Evolutionary conservation across 92 coral and sea anemone genomes (phyloP).

Genomic region (Porites rus): DNA sequence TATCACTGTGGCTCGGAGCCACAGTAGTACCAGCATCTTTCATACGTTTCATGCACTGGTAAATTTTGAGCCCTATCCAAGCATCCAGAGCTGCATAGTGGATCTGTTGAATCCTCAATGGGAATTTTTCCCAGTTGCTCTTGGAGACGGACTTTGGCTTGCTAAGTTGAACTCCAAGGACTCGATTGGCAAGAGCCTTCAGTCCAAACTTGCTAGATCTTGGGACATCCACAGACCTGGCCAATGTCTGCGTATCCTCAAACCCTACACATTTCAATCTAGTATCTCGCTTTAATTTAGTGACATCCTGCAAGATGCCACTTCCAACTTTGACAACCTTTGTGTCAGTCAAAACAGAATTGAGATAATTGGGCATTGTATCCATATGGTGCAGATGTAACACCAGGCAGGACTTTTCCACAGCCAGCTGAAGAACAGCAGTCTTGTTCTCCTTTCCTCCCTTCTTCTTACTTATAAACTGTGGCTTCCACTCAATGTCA

Average conservation of each 20-base stretch:
- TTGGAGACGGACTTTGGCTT: conserved; percentile 64
- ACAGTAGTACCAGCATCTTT: neutral
- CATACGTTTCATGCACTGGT: conserved; percentile 46
- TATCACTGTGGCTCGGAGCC: neutral
- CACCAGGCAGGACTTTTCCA: conserved; percentile 74
- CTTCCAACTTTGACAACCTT: conserved; percentile 75
- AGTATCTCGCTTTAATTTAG: conserved; percentile 63
- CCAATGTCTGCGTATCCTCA: conserved; percentile 66
- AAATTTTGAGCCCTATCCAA: conserved; percentile 76
- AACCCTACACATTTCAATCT: conserved; percentile 62
- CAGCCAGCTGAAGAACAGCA: conserved; percentile 88
- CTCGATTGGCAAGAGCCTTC: conserved; percentile 54
- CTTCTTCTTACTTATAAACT: conserved; percentile 77
- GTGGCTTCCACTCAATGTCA: conserved; percentile 97
- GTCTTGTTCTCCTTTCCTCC: conserved; percentile 93
- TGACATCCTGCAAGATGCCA: conserved; percentile 70
- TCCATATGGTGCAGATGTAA: conserved; percentile 63
- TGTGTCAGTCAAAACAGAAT: conserved; percentile 30
- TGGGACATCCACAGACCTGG: conserved; percentile 31
- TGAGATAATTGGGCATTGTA: conserved; percentile 51
- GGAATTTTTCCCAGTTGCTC: conserved; percentile 85
- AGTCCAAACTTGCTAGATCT: conserved; percentile 50
- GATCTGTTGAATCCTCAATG: conserved; percentile 64
- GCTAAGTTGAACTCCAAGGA: conserved; percentile 55
- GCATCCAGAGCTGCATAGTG: conserved; percentile 85